Evolutionary conservation across 2,113 vertebrate species (phyloP).

Genomic region (Camarhynchus parvulus): DNA sequence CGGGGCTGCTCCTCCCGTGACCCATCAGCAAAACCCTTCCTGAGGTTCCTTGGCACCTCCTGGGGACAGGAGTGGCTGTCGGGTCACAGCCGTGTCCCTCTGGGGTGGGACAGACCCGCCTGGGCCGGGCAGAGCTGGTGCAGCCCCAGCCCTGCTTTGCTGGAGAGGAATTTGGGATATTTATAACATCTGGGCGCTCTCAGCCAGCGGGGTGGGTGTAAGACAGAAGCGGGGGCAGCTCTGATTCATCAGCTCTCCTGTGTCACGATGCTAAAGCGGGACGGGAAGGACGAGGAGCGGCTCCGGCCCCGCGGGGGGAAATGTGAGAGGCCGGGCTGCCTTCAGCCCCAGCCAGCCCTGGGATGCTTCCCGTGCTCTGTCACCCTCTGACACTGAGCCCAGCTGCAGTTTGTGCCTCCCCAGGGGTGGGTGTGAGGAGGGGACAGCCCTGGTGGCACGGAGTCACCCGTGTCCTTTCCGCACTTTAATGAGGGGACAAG

Average conservation of each 20-base stretch:
- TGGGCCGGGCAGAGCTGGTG: neutral
- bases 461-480: neutral
- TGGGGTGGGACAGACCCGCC: neutral
- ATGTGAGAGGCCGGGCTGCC: fast-evolving
- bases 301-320: fast-evolving
- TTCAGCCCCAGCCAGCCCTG: fast-evolving
- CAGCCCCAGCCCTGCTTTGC: neutral
- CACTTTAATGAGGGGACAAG: neutral
- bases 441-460: neutral
- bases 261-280: neutral
- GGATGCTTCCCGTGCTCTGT: neutral
- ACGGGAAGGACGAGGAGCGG: neutral
- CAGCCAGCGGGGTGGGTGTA: neutral
- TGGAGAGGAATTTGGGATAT: neutral
- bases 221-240: conserved; percentile 19
- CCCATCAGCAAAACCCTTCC: fast-evolving
- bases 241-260: neutral
- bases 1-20: neutral
- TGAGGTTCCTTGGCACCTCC: fast-evolving
- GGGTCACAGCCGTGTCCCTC: too few relatives aligned
- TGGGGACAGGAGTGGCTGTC: fast-evolving
- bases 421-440: neutral
- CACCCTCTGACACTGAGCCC: fast-evolving
- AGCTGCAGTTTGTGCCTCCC: fast-evolving
- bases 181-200: neutral